A percentile compares a stretch with the other conserved stretches of the same genome.
phyloP scores from a whole-genome alignment of 2,113 vertebrate genomes.

The Gavialis gangeticus region DNA sequence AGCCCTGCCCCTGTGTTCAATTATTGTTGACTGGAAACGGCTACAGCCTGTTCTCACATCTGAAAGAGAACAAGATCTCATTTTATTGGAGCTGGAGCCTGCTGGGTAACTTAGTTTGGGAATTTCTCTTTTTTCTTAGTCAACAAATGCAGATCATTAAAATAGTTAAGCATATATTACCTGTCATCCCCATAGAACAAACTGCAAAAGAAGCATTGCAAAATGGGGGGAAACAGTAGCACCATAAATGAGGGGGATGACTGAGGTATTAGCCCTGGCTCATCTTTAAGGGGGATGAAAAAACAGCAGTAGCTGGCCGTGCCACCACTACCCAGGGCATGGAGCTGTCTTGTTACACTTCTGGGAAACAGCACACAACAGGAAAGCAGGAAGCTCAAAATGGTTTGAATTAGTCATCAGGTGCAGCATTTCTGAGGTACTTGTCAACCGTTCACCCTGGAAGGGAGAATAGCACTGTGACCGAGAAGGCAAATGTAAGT shows the following conservation, averaged over 20 bases:
- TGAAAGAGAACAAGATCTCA: conserved; percentile 20
- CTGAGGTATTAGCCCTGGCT: no score
- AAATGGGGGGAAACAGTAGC: neutral
- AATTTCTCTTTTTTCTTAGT: conserved; percentile 1
- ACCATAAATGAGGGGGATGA: neutral
- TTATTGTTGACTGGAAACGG: conserved; percentile 34
- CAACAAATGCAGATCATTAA: neutral
- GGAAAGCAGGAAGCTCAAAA: neutral
- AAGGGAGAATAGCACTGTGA: neutral
- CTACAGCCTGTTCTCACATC: conserved; percentile 13
- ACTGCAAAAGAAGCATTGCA: neutral
- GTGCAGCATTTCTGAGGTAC: neutral
- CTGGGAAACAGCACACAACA: neutral
- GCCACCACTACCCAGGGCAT: no score
- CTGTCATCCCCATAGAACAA: neutral
- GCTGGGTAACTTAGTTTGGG: neutral
- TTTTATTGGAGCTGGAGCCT: neutral
- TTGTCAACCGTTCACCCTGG: neutral
- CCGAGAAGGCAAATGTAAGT: neutral
- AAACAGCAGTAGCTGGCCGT: no score
- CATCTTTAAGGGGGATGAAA: no score
- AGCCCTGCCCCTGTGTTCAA: conserved; percentile 24
- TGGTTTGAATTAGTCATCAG: neutral
- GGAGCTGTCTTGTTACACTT: neutral
- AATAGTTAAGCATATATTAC: neutral